A percentile compares a stretch with the other conserved stretches of the same genome.
Conservation (phyloP, 1,140 invertebrate species). For the Chrysopa pallens region DNA sequence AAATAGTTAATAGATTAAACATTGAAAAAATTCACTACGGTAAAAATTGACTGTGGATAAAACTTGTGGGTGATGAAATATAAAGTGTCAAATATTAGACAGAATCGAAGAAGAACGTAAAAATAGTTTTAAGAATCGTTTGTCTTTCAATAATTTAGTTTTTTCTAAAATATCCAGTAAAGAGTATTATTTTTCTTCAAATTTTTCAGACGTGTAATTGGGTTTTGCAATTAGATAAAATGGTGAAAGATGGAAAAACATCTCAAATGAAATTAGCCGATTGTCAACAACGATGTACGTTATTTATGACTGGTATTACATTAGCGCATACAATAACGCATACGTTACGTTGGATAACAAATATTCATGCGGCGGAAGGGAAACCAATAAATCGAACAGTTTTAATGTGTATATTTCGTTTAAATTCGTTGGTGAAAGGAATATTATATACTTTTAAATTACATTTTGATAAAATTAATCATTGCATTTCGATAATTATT, state of each 20-base stretch:
- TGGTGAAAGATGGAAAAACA: slow-evolving; percentile 27
- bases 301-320: slow-evolving; percentile 46
- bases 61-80: too few species aligned
- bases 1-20: too few species aligned
- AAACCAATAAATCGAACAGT: slow-evolving; percentile 63
- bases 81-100: too few species aligned
- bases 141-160: too few species aligned
- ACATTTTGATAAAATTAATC: slow-evolving; percentile 34
- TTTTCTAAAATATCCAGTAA: too few species aligned
- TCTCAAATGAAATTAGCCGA: slow-evolving; percentile 33
- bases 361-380: slow-evolving; percentile 55
- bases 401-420: slow-evolving; percentile 55
- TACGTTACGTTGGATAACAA: slow-evolving; percentile 49
- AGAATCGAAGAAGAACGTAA: too few species aligned
- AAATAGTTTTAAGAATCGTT: too few species aligned
- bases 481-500: slow-evolving; percentile 41
- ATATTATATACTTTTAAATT: slow-evolving; percentile 44
- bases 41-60: too few species aligned
- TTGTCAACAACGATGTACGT: slow-evolving; percentile 36
- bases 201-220: slow-evolving; percentile 28
- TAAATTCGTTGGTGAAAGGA: slow-evolving; percentile 67
- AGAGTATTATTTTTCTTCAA: too few species aligned
- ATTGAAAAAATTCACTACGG: too few species aligned
- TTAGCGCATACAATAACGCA: slow-evolving; percentile 40
- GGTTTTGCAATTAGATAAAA: slow-evolving; percentile 40